Evolutionary conservation across 1,140 invertebrate species (phyloP).

Genomic region (Zaprionus tsacasi): DNA sequence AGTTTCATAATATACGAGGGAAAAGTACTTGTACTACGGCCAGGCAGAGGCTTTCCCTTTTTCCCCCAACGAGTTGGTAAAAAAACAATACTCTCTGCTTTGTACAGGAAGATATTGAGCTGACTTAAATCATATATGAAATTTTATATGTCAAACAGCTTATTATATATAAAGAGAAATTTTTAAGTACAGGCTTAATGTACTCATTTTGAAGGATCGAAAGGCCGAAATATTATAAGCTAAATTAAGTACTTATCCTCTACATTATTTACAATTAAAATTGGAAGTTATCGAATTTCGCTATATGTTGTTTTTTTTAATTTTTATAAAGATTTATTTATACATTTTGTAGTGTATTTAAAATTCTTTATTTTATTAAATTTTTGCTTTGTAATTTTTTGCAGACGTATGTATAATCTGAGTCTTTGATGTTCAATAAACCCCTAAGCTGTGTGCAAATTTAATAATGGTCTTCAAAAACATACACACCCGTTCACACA

Average conservation of each 20-base stretch:
- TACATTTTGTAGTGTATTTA: background rate
- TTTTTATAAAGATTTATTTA: background rate
- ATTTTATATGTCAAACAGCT: background rate
- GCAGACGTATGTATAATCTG: constrained; percentile 22
- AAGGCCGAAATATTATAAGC: no score
- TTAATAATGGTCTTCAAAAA: constrained; percentile 29
- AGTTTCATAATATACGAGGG: constrained; percentile 68
- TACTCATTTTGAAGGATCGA: no score
- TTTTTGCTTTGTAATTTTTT: constrained; percentile 29
- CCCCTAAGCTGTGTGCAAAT: constrained; percentile 22
- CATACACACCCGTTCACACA: background rate
- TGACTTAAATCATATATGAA: background rate
- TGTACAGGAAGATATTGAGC: background rate
- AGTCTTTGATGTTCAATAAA: constrained; percentile 48
- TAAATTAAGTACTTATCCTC: no score
- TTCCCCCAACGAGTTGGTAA: constrained; percentile 42
- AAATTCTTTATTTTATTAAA: background rate
- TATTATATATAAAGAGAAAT: background rate
- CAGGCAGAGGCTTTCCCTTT: constrained; percentile 37
- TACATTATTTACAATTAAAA: no score
- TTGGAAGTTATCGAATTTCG: no score
- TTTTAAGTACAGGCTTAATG: background rate
- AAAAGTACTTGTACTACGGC: constrained; percentile 51
- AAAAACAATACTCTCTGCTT: constrained; percentile 7
- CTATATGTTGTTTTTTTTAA: background rate